Percentiles rank a stretch among this genome's conserved stretches.
Evolutionary conservation across 2,113 vertebrate species (phyloP).

Genomic region (Gavialis gangeticus): DNA sequence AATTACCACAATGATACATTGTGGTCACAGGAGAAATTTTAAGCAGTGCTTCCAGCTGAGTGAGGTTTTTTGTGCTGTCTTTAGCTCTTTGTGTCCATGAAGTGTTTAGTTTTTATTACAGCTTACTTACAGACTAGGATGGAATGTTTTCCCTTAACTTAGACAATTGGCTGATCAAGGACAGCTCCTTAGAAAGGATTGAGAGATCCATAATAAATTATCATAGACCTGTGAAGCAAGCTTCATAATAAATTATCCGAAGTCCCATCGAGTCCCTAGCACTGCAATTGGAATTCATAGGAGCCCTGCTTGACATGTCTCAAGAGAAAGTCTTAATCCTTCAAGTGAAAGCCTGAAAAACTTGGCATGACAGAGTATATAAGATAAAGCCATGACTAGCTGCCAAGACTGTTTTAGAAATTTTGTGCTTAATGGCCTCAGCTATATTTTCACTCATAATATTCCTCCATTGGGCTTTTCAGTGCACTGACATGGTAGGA

Average conservation of each 20-base stretch:
- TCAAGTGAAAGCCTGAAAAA: slow-evolving; percentile 56
- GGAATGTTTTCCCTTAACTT: background rate
- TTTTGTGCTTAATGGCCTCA: slow-evolving; percentile 42
- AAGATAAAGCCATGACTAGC: slow-evolving; percentile 45
- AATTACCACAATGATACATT: background rate
- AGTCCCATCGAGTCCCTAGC: background rate
- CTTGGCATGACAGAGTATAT: slow-evolving; percentile 36
- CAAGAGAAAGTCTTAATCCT: slow-evolving; percentile 61
- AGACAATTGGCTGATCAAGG: slow-evolving; percentile 56
- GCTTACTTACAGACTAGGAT: slow-evolving; percentile 29
- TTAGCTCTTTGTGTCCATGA: slow-evolving; percentile 28
- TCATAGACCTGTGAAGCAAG: slow-evolving; percentile 17
- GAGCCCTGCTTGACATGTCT: slow-evolving; percentile 33
- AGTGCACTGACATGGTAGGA: background rate
- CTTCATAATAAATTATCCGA: slow-evolving; percentile 59
- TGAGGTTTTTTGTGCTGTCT: slow-evolving; percentile 18
- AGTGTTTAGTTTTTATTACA: slow-evolving; percentile 29
- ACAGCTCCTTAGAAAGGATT: slow-evolving; percentile 27
- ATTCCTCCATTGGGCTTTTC: slow-evolving; percentile 12
- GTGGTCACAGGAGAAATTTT: slow-evolving; percentile 34
- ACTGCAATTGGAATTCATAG: slow-evolving; percentile 48
- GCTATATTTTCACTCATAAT: background rate
- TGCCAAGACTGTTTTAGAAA: slow-evolving; percentile 42
- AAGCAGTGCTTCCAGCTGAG: background rate
- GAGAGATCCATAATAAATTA: slow-evolving; percentile 49